These are phyloP conservation scores for Cyprinodon tularosa DNA, from an alignment of 2,113 vertebrate genomes.

Conservation along the genomic window DNA sequence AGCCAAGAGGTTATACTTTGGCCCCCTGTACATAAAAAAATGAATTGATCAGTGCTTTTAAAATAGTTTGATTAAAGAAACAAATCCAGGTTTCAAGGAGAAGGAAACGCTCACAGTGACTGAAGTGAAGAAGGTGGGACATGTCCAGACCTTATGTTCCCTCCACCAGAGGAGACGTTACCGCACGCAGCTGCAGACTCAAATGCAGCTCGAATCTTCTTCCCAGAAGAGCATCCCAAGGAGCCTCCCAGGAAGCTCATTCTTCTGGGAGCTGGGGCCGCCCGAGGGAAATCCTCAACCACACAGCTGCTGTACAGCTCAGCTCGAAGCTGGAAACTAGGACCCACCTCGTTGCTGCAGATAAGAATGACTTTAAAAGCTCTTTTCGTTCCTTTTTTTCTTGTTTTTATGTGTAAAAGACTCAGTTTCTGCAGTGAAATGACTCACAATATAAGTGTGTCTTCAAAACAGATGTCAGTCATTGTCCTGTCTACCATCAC, in stretches of 20 bases:
- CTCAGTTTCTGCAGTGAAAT: background rate
- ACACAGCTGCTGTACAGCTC: slow-evolving; percentile 85
- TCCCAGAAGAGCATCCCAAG: slow-evolving; percentile 83
- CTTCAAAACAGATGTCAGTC: slow-evolving; percentile 90
- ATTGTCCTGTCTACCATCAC: slow-evolving; percentile 88
- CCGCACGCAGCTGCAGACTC: slow-evolving; percentile 71
- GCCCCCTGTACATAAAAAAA: slow-evolving; percentile 74
- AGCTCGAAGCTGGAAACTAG: slow-evolving; percentile 83
- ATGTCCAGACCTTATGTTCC: slow-evolving; percentile 7
- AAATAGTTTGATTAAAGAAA: background rate
- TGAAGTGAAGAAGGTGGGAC: slow-evolving; percentile 51
- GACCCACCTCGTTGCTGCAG: slow-evolving; percentile 71
- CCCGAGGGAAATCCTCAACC: slow-evolving; percentile 75
- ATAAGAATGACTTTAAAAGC: slow-evolving; percentile 1
- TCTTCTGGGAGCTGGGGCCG: slow-evolving; percentile 66
- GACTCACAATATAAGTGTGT: slow-evolving; percentile 83
- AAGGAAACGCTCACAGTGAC: slow-evolving; percentile 44
- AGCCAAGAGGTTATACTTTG: slow-evolving; percentile 86
- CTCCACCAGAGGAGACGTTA: slow-evolving; percentile 20
- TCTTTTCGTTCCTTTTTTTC: background rate
- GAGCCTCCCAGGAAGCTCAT: slow-evolving; percentile 83
- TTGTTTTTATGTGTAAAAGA: too few relatives aligned
- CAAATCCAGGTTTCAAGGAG: background rate
- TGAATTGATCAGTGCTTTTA: background rate
- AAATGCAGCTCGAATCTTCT: slow-evolving; percentile 79